Evolutionary conservation across 2,888 invertebrate genomes (phyloP).

Genomic region (Dicranocentrus wangi): DNA sequence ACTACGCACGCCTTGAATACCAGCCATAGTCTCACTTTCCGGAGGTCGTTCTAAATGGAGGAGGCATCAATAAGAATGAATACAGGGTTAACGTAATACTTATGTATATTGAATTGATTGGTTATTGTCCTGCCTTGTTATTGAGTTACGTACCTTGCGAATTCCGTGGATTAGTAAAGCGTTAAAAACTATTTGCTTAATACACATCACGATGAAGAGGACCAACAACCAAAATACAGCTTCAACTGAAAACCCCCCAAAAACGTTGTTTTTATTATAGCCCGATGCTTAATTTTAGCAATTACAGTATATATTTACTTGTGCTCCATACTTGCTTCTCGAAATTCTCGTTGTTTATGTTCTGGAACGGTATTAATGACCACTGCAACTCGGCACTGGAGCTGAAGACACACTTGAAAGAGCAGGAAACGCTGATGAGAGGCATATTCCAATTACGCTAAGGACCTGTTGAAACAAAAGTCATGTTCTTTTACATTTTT

Average conservation of each 20-base stretch:
- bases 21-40: slow-evolving; percentile 45
- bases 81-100: no score
- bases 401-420: slow-evolving; percentile 24
- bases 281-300: not conserved
- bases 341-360: slow-evolving; percentile 36
- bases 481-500: not conserved
- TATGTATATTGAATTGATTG: not conserved
- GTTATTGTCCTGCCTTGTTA: not conserved
- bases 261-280: not conserved
- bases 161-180: slow-evolving; percentile 40
- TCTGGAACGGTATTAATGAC: slow-evolving; percentile 43
- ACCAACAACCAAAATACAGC: slow-evolving; percentile 44
- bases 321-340: not conserved
- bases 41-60: slow-evolving; percentile 29
- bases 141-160: slow-evolving; percentile 29
- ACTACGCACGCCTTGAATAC: slow-evolving; percentile 52
- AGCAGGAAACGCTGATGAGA: slow-evolving; percentile 25
- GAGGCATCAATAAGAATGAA: not conserved
- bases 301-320: not conserved
- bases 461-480: slow-evolving; percentile 21
- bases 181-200: slow-evolving; percentile 47
- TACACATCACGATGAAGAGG: slow-evolving; percentile 43
- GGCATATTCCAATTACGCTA: slow-evolving; percentile 39
- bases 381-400: slow-evolving; percentile 45
- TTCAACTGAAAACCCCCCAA: slow-evolving; percentile 21